Evolutionary conservation across 2,113 vertebrate genomes (phyloP), one percentile per base, ranked within the genome.

Genomic region (Burhinus bistriatus): DNA sequence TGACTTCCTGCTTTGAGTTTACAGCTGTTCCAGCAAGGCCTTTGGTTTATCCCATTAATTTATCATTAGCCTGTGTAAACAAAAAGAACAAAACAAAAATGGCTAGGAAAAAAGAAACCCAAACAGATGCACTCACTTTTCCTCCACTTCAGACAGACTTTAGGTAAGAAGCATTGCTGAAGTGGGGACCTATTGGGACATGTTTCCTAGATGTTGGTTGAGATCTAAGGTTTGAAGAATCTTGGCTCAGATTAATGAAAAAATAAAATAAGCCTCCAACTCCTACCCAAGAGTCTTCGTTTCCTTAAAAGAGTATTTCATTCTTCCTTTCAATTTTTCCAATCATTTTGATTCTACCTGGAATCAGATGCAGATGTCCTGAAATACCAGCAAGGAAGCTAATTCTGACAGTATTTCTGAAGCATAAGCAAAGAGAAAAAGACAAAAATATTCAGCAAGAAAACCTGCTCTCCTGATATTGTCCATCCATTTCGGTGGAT

Each of bases 1-100:
- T 88, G 84, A 64, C 71, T 95, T 97, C 93, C 94, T 93, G 78
- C 89, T 77, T 93, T 59, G 84, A 91, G 68, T 83, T 94, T 96
- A 94, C 95, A 97, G 96, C 93, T 97, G 94, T 78, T 95, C 82
- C 94, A 88, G 87, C 71, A 80, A 96, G 87, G 91, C 55, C 62
- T 95, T 96, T 68, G 76, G 58, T 94, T 97, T 80, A 86, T 75
- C 78, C 89, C 70, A 92, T 95, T 88, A 89, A 95, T 95, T 95
- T 88, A 93, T 91, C 90, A 92, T 94, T 94, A 96, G 93, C 38
- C 45, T 68, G n/a, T 44, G 71, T 73, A 92, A 95, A 93, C 82
- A 86, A 66, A 82, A 80, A 47, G 71, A 85, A 52, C 14, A 70
- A 66, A 77, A 17, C 20, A 47, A 83, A 93, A 94, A 65, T 64